Evolutionary conservation across 2,888 invertebrate species (phyloP).

Genomic region (Tiliacea aurago): DNA sequence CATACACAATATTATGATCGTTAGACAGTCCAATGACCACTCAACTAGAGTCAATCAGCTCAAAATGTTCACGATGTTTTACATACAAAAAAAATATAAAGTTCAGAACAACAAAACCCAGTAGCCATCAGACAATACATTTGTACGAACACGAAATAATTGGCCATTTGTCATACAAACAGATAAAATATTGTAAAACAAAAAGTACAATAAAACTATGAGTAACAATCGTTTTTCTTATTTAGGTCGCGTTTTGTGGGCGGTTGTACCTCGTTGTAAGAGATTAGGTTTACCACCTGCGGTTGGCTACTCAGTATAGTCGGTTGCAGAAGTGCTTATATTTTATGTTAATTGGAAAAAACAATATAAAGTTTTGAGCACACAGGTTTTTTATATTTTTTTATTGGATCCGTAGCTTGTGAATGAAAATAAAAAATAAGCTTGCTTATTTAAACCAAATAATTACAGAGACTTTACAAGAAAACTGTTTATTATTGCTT

Average conservation of each 20-base stretch:
- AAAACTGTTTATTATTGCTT: not conserved
- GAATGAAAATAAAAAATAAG: not conserved
- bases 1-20: conserved; percentile 19
- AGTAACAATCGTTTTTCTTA: conserved; percentile 55
- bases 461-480: too few relatives aligned
- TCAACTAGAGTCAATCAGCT: conserved; percentile 13
- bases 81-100: conserved; percentile 4
- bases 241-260: conserved; percentile 52
- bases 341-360: not conserved
- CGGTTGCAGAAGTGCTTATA: conserved; percentile 7
- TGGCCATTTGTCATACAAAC: conserved; percentile 55
- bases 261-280: conserved; percentile 47
- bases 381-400: too few relatives aligned
- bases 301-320: conserved; percentile 42
- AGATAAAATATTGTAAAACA: conserved; percentile 63
- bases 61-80: conserved; percentile 1
- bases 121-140: conserved; percentile 45
- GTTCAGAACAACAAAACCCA: conserved; percentile 3
- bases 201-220: conserved; percentile 57
- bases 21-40: conserved; percentile 4
- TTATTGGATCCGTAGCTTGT: too few relatives aligned
- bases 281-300: conserved; percentile 58
- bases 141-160: conserved; percentile 48
- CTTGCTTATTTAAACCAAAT: not conserved
- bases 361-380: too few relatives aligned